Evolutionary conservation across 2,888 invertebrate genomes (phyloP).

Genomic region (Idaea straminata): DNA sequence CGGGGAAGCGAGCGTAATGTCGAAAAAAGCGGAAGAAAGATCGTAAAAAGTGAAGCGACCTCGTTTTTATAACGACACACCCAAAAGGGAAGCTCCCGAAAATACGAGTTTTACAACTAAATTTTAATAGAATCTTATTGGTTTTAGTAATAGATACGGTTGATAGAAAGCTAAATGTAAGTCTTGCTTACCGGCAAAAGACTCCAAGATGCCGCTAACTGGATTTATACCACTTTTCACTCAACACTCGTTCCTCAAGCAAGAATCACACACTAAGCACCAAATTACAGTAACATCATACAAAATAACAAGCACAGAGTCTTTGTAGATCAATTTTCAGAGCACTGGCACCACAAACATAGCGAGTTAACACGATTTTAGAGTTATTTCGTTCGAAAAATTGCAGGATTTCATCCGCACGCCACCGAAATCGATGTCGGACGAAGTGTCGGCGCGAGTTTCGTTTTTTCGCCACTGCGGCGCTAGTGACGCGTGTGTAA

Average conservation of each 20-base stretch:
- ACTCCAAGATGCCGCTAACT: slow-evolving; percentile 51
- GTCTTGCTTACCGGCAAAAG: slow-evolving; percentile 64
- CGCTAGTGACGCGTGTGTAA: slow-evolving; percentile 41
- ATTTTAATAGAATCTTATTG: slow-evolving; percentile 34
- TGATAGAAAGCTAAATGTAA: slow-evolving; percentile 45
- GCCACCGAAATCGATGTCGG: slow-evolving; percentile 75
- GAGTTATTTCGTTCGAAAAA: slow-evolving; percentile 66
- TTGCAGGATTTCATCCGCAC: slow-evolving; percentile 50
- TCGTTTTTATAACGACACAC: slow-evolving; percentile 64
- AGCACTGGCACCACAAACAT: slow-evolving; percentile 76
- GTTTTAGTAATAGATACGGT: slow-evolving; percentile 46
- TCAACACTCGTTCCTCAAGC: slow-evolving; percentile 52
- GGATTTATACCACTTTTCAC: slow-evolving; percentile 64
- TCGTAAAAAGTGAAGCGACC: slow-evolving; percentile 55
- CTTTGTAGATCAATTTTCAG: slow-evolving; percentile 54
- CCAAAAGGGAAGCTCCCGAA: slow-evolving; percentile 45
- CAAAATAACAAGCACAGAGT: slow-evolving; percentile 64
- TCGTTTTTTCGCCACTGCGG: slow-evolving; percentile 55
- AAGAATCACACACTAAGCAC: slow-evolving; percentile 72
- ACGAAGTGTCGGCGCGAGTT: slow-evolving; percentile 63
- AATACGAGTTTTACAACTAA: slow-evolving; percentile 36
- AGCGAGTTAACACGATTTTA: slow-evolving; percentile 62
- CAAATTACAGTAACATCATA: slow-evolving; percentile 64
- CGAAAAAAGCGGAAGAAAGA: slow-evolving; percentile 17
- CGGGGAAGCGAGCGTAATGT: slow-evolving; percentile 9